Evolutionary conservation across 2,888 invertebrate species (phyloP), one percentile per base, ranked within the genome.

Genomic region (Vandiemenella viatica): DNA sequence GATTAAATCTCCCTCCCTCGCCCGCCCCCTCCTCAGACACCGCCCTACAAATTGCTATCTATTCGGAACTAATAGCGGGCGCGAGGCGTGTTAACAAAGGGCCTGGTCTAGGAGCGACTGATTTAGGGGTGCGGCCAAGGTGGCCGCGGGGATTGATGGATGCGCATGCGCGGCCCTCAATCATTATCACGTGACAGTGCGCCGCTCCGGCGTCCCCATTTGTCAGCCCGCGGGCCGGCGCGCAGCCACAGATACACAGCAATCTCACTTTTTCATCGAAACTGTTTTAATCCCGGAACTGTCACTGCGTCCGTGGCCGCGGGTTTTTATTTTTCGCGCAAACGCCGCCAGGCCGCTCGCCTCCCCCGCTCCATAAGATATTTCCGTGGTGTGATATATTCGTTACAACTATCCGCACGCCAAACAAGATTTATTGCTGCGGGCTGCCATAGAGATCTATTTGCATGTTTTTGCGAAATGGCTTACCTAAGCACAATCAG

Each of bases 171-270:
- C 42, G 40, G 52, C 51, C 51, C 55, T 55, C 55, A 53, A 55
- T 55, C 55, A 55, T 55, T 52, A 49, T 50, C 49, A 51, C 53
- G 50, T 53, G 55, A 55, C 55, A 55, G 54, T 49, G 47, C 41
- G 47, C 45, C 49, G 48, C 52, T 43, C n/a, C n/a, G n/a, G n/a
- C n/a, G 47, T 46, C 51, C 52, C 52, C 54, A 54, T 54, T 54
- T 54, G 54, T 54, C 54, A 54, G 48, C 46, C 19, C 20, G 8
- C 20, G 18, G 8, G 8, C n/a, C 42, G n/a, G 22, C 18, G 10
- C 45, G 37, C 15, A 40, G 32, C 26, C 46, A 20, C 42, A 46
- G 50, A 46, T 37, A 46, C 42, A 45, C 45, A 49, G 38, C 49
- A 49, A 52, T 52, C 49, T 47, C 44, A 46, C 46, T 52, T 47